Evolutionary conservation across 2,888 invertebrate species (phyloP), one percentile per base, ranked within the genome.

Genomic region (Hipparchia semele): DNA sequence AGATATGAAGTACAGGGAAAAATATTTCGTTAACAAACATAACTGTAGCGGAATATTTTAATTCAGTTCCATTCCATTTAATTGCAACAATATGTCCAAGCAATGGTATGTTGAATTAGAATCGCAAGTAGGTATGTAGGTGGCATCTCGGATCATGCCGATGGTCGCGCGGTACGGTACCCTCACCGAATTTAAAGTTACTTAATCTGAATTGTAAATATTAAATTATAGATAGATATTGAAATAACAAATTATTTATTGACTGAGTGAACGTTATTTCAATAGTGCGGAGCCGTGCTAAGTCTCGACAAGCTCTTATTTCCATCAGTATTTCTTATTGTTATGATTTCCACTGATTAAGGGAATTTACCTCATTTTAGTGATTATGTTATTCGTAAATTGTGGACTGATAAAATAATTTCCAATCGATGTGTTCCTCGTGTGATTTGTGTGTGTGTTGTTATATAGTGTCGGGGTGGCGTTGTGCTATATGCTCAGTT

Each of bases 401-500:
- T 89, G 87, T 90, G 88, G 92, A 92, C 92, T 93, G 92, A 92
- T 91, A 67, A 89, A 87, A 88, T 91, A 89, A 89, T 93, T 92
- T 92, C 91, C 92, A 92, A 89, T 89, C 88, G 87, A 87, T 90
- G 87, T 87, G 87, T 90, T 92, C 89, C 90, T 91, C 85, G 90
- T 90, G 90, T 90, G 90, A 85, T 86, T 87, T 86, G 87, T 87
- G 89, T 90, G 88, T 80, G 88, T 87, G 86, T 86, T 85, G 82
- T 84, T 75, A 70, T 76, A 68, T 83, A 87, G 90, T 90, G 91
- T 90, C 85, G 88, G 88, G 94, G 91, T 92, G 89, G 92, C 92
- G 93, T 92, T 93, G 93, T 93, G 94, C 92, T 92, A 89, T 91
- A 90, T 92, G 94, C 93, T 93, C 93, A 94, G 93, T 92, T 92